phyloP scores from a whole-genome alignment of 2,113 vertebrate species.

The Taurulus bubalis region DNA sequence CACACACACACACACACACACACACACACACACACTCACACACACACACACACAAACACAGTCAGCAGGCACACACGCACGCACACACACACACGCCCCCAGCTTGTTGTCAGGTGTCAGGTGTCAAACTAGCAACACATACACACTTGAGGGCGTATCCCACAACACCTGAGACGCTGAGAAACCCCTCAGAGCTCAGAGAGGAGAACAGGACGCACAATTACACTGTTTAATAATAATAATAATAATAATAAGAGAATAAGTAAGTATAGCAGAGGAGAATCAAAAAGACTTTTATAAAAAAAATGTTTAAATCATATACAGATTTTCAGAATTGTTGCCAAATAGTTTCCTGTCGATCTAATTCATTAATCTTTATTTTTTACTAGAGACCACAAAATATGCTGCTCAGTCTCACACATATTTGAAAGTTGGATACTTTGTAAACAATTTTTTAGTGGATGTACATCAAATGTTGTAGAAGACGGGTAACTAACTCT shows the following conservation, averaged over 20 bases:
- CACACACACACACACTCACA: not conserved
- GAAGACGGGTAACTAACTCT: too few species aligned
- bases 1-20: slow-evolving; percentile 2
- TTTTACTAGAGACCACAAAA: not conserved
- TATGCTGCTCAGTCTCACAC: not conserved
- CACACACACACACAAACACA: slow-evolving; percentile 3
- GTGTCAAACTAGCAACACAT: slow-evolving; percentile 45
- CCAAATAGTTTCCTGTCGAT: not conserved
- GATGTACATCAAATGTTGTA: too few species aligned
- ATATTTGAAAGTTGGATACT: not conserved
- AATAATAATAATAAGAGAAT: not conserved
- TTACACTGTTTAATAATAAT: not conserved
- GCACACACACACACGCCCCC: slow-evolving; percentile 21
- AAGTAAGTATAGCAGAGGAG: not conserved
- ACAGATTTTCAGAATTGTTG: not conserved
- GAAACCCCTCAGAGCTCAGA: slow-evolving; percentile 40
- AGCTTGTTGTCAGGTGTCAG: slow-evolving; percentile 55
- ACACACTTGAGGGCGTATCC: slow-evolving; percentile 51
- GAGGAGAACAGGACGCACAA: not conserved
- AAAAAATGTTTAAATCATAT: not conserved
- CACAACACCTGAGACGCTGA: slow-evolving; percentile 56
- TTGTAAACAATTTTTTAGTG: too few species aligned
- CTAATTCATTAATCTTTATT: not conserved
- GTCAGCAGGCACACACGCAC: slow-evolving; percentile 20
- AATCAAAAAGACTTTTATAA: too few species aligned